Evolutionary conservation across 2,797 vertebrate species (phyloP).

Genomic region (Mycteria americana): DNA sequence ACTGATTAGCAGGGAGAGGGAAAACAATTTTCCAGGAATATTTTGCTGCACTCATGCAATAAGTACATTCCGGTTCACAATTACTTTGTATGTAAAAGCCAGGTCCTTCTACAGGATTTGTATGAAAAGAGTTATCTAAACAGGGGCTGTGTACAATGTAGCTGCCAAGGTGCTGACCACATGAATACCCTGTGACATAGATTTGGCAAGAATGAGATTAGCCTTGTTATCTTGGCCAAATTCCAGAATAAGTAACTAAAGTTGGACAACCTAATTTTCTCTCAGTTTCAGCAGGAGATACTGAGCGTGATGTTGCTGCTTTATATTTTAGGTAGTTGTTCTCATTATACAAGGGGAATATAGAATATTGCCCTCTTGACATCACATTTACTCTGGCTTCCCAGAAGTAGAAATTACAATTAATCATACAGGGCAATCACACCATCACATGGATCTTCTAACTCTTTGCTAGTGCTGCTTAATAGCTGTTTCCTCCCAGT

Average conservation of each 20-base stretch:
- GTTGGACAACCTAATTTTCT: background rate
- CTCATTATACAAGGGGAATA: background rate
- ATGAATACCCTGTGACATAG: slow-evolving; percentile 16
- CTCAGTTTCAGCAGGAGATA: background rate
- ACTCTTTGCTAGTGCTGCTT: background rate
- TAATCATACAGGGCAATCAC: background rate
- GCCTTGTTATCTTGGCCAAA: background rate
- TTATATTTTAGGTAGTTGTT: background rate
- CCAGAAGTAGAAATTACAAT: background rate
- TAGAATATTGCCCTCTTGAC: background rate
- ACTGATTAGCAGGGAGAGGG: slow-evolving; percentile 20
- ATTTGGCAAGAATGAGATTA: slow-evolving; percentile 25
- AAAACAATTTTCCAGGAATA: slow-evolving; percentile 58
- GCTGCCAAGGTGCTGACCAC: slow-evolving; percentile 37
- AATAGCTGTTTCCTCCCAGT: background rate
- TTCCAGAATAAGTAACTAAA: background rate
- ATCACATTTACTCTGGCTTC: background rate
- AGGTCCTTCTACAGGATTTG: background rate
- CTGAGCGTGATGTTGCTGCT: background rate
- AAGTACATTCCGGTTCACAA: slow-evolving; percentile 29
- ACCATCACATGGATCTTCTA: background rate
- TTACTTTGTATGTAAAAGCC: slow-evolving; percentile 16
- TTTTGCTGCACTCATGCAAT: slow-evolving; percentile 52
- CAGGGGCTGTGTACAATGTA: background rate
- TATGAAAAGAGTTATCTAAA: slow-evolving; percentile 11